Evolutionary conservation across 2,888 invertebrate species (phyloP).

Genomic region (Agrotis exclamationis): DNA sequence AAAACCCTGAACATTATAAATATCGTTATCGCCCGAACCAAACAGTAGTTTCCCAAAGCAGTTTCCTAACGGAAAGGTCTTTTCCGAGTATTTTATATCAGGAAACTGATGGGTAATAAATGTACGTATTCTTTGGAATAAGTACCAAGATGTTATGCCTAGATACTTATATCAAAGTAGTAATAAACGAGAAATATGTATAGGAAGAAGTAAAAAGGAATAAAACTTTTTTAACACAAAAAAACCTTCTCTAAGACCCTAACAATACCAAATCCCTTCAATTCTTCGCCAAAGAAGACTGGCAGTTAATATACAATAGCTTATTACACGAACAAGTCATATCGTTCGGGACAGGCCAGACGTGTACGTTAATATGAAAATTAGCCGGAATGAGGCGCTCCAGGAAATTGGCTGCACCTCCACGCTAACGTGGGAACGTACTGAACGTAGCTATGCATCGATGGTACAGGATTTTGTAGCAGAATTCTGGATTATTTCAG

Average conservation of each 20-base stretch:
- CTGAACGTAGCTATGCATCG: slow-evolving; percentile 55
- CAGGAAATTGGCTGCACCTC: slow-evolving; percentile 74
- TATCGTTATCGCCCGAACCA: slow-evolving; percentile 11
- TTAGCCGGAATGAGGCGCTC: slow-evolving; percentile 73
- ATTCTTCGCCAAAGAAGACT: slow-evolving; percentile 23
- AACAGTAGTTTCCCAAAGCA: slow-evolving; percentile 34
- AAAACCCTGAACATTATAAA: background rate
- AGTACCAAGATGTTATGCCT: no score
- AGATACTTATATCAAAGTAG: no score
- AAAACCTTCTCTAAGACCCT: background rate
- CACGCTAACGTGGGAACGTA: slow-evolving; percentile 26
- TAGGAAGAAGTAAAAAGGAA: no score
- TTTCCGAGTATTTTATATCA: slow-evolving; percentile 42
- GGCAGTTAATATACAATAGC: slow-evolving; percentile 56
- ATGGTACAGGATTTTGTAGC: slow-evolving; percentile 34
- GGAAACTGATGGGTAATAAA: slow-evolving; percentile 39
- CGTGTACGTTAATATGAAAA: slow-evolving; percentile 80
- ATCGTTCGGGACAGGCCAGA: slow-evolving; percentile 67
- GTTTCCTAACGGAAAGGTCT: slow-evolving; percentile 42
- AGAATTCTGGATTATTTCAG: slow-evolving; percentile 19
- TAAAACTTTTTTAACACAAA: background rate
- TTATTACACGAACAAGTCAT: slow-evolving; percentile 62
- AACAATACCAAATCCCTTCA: background rate
- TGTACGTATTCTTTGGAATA: background rate
- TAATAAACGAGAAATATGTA: no score